A percentile compares a stretch with the other conserved stretches of the same genome.
These are phyloP conservation scores for Phenacoccus solenopsis DNA, from an alignment of 1,140 invertebrate genomes.

Conservation along the genomic window DNA sequence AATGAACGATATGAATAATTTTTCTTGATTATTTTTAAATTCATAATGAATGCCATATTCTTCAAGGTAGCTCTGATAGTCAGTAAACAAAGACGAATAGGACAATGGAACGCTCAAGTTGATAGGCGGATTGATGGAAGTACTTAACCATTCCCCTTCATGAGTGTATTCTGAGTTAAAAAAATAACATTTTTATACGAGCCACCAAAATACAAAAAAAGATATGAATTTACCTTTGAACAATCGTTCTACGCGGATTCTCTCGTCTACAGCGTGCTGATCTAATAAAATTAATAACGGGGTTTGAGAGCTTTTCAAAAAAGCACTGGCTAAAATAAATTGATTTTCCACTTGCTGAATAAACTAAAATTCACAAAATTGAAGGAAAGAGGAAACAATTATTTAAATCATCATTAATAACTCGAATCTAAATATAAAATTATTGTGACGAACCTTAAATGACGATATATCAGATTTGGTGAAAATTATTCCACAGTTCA, in stretches of 20 bases:
- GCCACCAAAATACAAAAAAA: no score
- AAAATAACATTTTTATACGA: no score
- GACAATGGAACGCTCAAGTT: background rate
- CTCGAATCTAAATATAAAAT: no score
- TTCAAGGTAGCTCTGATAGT: background rate
- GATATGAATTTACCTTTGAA: constrained; percentile 4
- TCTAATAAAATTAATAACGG: background rate
- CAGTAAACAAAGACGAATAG: background rate
- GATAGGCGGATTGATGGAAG: background rate
- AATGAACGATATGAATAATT: background rate
- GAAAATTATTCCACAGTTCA: background rate
- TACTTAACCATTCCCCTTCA: background rate
- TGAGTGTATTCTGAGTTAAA: background rate
- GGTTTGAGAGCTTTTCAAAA: background rate
- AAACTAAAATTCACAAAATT: constrained; percentile 5
- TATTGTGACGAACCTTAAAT: background rate
- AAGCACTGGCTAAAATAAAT: constrained; percentile 7
- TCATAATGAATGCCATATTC: background rate
- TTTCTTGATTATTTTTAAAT: background rate
- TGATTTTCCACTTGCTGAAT: constrained; percentile 11
- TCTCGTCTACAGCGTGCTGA: constrained; percentile 20
- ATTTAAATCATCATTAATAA: no score
- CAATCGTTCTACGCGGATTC: constrained; percentile 15
- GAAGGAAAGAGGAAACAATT: background rate
- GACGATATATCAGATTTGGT: background rate